Evolutionary conservation across 2,113 vertebrate species (phyloP).

Genomic region (Erinaceus europaeus): DNA sequence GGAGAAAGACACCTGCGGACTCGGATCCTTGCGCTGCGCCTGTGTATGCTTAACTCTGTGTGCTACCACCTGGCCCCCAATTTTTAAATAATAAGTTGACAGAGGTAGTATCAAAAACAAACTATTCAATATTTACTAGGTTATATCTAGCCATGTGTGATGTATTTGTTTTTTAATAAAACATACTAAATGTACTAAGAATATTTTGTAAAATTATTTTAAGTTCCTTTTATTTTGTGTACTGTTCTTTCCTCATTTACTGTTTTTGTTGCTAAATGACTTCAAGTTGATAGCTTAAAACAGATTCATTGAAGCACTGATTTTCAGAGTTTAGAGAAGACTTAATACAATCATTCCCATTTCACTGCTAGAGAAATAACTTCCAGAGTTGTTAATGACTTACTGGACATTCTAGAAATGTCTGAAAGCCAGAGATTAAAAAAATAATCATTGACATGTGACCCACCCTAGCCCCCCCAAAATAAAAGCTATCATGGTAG

Average conservation of each 20-base stretch:
- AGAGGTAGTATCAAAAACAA: background rate
- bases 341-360: background rate
- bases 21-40: too few relatives aligned
- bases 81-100: background rate
- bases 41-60: too few relatives aligned
- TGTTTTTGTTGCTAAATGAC: slow-evolving; percentile 2
- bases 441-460: background rate
- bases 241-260: background rate
- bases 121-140: background rate
- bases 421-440: background rate
- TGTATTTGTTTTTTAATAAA: background rate
- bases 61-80: too few relatives aligned
- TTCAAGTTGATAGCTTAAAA: background rate
- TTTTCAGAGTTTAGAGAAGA: background rate
- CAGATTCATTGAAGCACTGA: background rate
- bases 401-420: background rate
- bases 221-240: background rate
- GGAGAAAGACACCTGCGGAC: too few relatives aligned
- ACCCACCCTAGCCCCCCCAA: too few relatives aligned
- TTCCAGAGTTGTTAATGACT: background rate
- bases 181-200: background rate
- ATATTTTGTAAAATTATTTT: background rate
- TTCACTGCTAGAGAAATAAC: background rate
- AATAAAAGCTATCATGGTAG: too few relatives aligned
- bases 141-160: background rate